These are phyloP conservation scores for Scolopax bukidnonensis DNA, from an alignment of 2,797 vertebrate species.

Conservation along the genomic window DNA sequence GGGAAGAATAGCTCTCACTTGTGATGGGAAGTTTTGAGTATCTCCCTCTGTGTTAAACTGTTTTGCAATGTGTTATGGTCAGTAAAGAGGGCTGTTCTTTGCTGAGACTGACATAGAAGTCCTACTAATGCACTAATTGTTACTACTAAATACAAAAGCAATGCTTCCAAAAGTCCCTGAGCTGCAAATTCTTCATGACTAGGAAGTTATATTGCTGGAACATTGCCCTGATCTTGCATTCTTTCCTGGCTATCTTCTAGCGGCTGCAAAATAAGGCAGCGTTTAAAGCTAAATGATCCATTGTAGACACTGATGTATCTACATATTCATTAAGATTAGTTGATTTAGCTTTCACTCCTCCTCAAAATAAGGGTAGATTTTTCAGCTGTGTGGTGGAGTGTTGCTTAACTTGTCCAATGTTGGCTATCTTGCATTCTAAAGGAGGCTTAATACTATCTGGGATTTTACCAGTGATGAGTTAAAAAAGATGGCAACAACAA, in stretches of 20 bases:
- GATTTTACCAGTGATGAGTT: background rate
- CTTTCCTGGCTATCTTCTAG: background rate
- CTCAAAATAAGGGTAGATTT: background rate
- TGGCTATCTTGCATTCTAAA: background rate
- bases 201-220: background rate
- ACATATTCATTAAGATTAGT: background rate
- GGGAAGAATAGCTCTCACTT: background rate
- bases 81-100: background rate
- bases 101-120: background rate
- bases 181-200: background rate
- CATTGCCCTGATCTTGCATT: background rate
- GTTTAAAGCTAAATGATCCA: background rate
- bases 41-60: background rate
- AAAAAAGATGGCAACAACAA: background rate
- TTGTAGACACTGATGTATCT: background rate
- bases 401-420: background rate
- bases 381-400: fast-evolving
- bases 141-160: background rate
- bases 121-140: background rate
- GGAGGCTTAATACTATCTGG: background rate
- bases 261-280: background rate
- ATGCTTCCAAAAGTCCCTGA: background rate
- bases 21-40: background rate
- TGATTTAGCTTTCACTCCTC: background rate
- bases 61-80: background rate